Conservation (phyloP, 2,113 vertebrate genomes). For the Calyptomena viridis region DNA sequence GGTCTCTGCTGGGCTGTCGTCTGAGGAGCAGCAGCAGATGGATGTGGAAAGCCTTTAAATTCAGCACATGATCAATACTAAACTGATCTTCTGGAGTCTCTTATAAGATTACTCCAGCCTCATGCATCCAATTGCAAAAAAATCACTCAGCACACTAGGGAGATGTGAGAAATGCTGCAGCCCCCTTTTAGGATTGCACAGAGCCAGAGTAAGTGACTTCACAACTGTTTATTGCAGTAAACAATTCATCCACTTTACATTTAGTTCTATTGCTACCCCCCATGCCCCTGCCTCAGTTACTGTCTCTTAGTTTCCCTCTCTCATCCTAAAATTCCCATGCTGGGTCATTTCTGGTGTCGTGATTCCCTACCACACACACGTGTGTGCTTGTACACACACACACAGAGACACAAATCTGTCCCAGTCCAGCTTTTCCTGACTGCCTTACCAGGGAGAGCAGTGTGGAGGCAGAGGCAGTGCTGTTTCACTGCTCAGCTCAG, state of each 20-base stretch:
- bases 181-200: conserved; percentile 64
- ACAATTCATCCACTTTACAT: conserved; percentile 72
- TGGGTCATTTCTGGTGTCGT: not conserved
- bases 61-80: conserved; percentile 68
- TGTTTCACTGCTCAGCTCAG: not conserved
- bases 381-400: not conserved
- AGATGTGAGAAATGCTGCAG: conserved; percentile 24
- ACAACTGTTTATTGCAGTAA: conserved; percentile 71
- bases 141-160: conserved; percentile 55
- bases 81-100: conserved; percentile 66
- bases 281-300: not conserved
- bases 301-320: not conserved
- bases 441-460: not conserved
- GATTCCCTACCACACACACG: not conserved
- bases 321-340: not conserved
- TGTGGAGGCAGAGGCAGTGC: not conserved
- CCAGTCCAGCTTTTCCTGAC: not conserved
- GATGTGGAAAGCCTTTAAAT: conserved; percentile 49
- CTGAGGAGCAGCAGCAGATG: conserved; percentile 11
- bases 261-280: conserved; percentile 33
- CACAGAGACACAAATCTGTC: not conserved
- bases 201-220: conserved; percentile 66
- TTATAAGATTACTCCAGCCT: conserved; percentile 63
- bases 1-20: not conserved
- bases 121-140: conserved; percentile 56